Conservation (phyloP, 2,888 invertebrate genomes). For the Campoplex nolae region DNA sequence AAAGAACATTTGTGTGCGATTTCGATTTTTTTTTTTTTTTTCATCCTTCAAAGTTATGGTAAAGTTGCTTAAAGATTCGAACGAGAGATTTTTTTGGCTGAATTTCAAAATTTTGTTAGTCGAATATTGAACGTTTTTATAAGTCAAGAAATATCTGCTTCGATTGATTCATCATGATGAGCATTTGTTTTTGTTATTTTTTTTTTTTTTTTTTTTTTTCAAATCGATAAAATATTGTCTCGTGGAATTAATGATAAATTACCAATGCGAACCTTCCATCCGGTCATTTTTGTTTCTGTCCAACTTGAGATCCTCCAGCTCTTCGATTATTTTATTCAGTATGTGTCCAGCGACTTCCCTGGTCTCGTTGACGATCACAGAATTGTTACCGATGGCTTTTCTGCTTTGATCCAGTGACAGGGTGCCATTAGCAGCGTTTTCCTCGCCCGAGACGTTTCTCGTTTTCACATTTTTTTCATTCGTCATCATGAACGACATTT, state of each 20-base stretch:
- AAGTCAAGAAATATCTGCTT: not conserved
- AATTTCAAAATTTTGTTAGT: not conserved
- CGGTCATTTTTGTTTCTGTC: slow-evolving; percentile 70
- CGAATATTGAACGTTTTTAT: not conserved
- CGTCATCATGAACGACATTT: not conserved
- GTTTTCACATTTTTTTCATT: not conserved
- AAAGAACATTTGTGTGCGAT: not conserved
- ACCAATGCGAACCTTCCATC: slow-evolving; percentile 73
- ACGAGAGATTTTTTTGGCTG: not conserved
- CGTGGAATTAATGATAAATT: slow-evolving; percentile 36
- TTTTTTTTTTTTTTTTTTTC: too few species aligned
- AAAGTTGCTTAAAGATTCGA: too few species aligned
- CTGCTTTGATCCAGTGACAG: not conserved
- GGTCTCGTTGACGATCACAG: slow-evolving; percentile 71
- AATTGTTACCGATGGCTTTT: not conserved
- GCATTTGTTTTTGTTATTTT: not conserved
- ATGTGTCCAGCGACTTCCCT: slow-evolving; percentile 76
- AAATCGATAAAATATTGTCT: not conserved
- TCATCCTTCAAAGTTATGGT: too few species aligned
- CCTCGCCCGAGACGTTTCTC: not conserved
- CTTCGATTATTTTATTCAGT: slow-evolving; percentile 76
- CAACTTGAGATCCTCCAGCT: slow-evolving; percentile 75
- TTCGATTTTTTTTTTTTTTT: not conserved
- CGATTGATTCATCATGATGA: not conserved
- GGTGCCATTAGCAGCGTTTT: slow-evolving; percentile 25